Conservation (phyloP, 2,797 vertebrate genomes). For the Paedocypris micromegethes region DNA sequence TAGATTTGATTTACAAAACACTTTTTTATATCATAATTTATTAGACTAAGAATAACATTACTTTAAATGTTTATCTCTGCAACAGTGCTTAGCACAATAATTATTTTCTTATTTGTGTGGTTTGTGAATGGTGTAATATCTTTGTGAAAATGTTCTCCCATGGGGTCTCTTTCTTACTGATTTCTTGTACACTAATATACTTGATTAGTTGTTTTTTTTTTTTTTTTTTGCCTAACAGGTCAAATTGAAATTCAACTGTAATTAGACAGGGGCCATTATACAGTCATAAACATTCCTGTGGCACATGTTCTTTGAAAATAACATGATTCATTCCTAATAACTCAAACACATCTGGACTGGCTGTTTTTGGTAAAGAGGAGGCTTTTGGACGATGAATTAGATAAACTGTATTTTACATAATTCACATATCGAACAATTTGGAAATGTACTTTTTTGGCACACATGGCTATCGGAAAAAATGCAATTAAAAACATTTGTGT, state of each 20-base stretch:
- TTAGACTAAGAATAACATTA: too few relatives aligned
- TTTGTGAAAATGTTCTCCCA: conserved; percentile 78
- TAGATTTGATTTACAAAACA: too few relatives aligned
- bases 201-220: conserved; percentile 85
- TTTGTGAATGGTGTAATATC: conserved; percentile 62
- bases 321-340: conserved; percentile 71
- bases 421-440: not conserved
- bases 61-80: too few relatives aligned
- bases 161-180: conserved; percentile 76
- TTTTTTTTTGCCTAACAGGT: conserved; percentile 80
- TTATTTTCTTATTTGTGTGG: conserved; percentile 66
- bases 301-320: conserved; percentile 59
- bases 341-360: conserved; percentile 56
- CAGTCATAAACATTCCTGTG: conserved; percentile 70
- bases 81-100: conserved; percentile 46
- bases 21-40: too few relatives aligned
- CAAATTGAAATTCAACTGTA: conserved; percentile 88
- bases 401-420: conserved; percentile 14
- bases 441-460: too few relatives aligned
- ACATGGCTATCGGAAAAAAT: too few relatives aligned
- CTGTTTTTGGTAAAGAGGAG: conserved; percentile 39
- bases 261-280: conserved; percentile 76
- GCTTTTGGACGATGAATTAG: conserved; percentile 18
- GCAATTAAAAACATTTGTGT: not conserved
- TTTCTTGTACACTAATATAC: conserved; percentile 80